Evolutionary conservation across 1,140 invertebrate genomes (phyloP), one percentile per base, ranked within the genome.

Genomic region (Plectrocnemia conspersa): DNA sequence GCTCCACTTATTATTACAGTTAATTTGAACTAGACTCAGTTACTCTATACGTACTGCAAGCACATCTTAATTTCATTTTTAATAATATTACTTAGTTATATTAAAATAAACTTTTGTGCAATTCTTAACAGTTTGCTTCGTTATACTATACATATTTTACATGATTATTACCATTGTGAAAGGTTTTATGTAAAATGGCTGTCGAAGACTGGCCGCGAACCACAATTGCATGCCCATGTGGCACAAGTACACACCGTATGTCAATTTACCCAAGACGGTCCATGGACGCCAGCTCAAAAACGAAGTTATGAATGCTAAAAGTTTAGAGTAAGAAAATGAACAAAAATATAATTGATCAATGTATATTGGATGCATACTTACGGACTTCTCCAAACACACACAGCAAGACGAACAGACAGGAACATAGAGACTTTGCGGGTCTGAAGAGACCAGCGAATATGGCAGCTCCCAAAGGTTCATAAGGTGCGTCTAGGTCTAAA

Each of bases 221-320:
- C 76, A 66, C 0, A 71, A 56, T 41, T 78, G 77, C 23, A 79
- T 65, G 4, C 70, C 33, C 48, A 74, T 68, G 56, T 84, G 82
- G 15, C 71, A 70, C 18, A 90, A 68, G 65, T 89, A 90, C 2
- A 82, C 78, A 32, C 80, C 79, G 64, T 88, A 91, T 0, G 82
- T 79, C 16, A 91, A 69, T 58, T 84, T 79, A 50, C 84, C 81
- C 2, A 90, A 68, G 1, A 85, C 83, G 18, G 83, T 72, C 72
- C 84, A 85, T 0, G 76, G 73, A 16, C 69, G 73, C 84, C 85
- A 88, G 1, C 79, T 82, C 9, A 88, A 66, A 33, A 88, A 69
- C 1, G 64, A 64, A 44, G 81, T 79, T 1, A 88, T 64, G 2
- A 79, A 64, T 33, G 81, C 84, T 85, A 62, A 15, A 68, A 69